These are phyloP conservation scores for Aphyosemion australe DNA, from an alignment of 2,113 vertebrate genomes.

Conservation along the genomic window DNA sequence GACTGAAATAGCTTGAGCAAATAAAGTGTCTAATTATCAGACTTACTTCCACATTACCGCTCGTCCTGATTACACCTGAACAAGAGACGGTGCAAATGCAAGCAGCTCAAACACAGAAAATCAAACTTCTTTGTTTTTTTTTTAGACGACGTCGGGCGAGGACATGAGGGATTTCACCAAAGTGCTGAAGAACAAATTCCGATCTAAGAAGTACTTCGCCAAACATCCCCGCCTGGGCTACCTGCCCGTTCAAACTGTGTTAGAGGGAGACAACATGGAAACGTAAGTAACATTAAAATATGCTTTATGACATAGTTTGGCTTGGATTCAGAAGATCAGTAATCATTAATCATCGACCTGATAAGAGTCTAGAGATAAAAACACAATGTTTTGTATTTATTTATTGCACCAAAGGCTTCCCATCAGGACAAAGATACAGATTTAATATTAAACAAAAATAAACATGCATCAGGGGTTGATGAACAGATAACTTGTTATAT, in stretches of 20 bases:
- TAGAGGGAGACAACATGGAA: slow-evolving; percentile 97
- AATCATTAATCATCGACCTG: too few relatives aligned
- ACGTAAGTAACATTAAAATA: slow-evolving; percentile 82
- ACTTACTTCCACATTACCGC: slow-evolving; percentile 19
- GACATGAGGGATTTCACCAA: slow-evolving; percentile 98
- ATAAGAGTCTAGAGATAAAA: too few relatives aligned
- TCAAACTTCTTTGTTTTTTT: background rate
- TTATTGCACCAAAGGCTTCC: too few relatives aligned
- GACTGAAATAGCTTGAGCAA: slow-evolving; percentile 35
- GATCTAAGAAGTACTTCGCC: slow-evolving; percentile 97
- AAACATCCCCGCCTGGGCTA: slow-evolving; percentile 97
- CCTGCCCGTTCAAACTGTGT: slow-evolving; percentile 95
- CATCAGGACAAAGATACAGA: too few relatives aligned
- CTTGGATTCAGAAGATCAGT: too few relatives aligned
- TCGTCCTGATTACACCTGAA: slow-evolving; percentile 16
- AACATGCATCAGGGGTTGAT: too few relatives aligned
- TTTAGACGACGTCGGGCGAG: slow-evolving; percentile 95
- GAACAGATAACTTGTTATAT: too few relatives aligned
- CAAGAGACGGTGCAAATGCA: slow-evolving; percentile 4
- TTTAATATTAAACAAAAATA: too few relatives aligned
- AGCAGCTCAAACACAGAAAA: background rate
- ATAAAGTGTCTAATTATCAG: slow-evolving; percentile 55
- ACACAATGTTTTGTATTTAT: too few relatives aligned
- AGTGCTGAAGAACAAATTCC: slow-evolving; percentile 98
- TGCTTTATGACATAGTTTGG: background rate